Evolutionary conservation across 2,113 vertebrate species (phyloP), one percentile per base, ranked within the genome.

Genomic region (Xiphophorus maculatus): DNA sequence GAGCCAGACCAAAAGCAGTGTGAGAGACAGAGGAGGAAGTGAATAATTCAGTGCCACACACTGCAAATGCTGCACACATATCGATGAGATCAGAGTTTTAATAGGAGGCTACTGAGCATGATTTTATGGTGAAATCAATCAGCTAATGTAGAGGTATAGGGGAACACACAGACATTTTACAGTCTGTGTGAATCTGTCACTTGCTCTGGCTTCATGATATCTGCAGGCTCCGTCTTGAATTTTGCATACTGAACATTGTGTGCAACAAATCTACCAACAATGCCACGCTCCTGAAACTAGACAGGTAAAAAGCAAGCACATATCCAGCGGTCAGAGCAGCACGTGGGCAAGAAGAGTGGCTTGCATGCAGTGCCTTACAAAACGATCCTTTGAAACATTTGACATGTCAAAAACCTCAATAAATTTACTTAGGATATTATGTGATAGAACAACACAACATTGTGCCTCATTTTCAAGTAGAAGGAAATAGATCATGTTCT

Each of bases 61-160:
- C 91, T 93, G 89, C 90, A 93, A 95, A 94, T 93, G 93, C 88
- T 86, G 90, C 91, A 93, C 92, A 95, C 94, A 93, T 91, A 88
- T 93, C 86, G 93, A 91, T 93, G 93, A 95, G 94, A 96, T 95
- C 94, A 94, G 92, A 85, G 86, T 90, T 96, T 96, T 95, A 96
- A 97, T 93, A 95, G 94, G 89, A 90, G 93, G 84, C 89, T 95
- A 95, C 93, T 93, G 93, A 93, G 94, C 92, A 90, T 94, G 95
- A 93, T 95, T 88, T 95, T 92, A 95, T 94, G 92, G 93, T 93
- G 92, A 95, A 96, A 96, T 96, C 95, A 96, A 95, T 96, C 95
- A 95, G 83, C 84, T 88, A 91, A 92, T 91, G 89, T 80, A 74
- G 82, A 87, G 74, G 48, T 28, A 37, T 37, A n/a, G 37, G 83